Evolutionary conservation across 1,140 invertebrate genomes (phyloP), one percentile per base, ranked within the genome.

Genomic region (Nasonia vitripennis): DNA sequence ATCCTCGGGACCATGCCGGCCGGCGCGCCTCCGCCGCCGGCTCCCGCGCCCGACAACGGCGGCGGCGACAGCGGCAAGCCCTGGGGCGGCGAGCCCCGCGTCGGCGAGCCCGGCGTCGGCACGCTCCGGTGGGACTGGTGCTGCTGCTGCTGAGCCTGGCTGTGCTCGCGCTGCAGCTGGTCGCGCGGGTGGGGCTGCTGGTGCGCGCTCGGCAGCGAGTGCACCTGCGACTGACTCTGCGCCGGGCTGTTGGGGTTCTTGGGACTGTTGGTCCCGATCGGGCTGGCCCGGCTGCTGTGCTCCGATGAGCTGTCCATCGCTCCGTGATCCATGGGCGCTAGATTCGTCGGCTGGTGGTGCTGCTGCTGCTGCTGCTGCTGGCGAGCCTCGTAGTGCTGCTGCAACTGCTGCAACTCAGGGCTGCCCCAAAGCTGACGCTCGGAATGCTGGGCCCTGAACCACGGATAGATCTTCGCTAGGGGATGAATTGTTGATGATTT

Each of bases 251-350:
- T 88, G 88, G 23, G 55, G 27, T 82, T 85, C 14, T 87, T 88
- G 87, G 1, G 80, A 81, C 68, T 89, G 87, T 73, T 89, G 88
- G 45, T 87, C 85, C 23, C 73, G 27, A 93, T 86, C 86, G 92
- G 92, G 88, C 93, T 93, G 85, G 91, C 92, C 87, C 92, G 93
- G 87, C 91, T 93, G 87, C 92, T 94, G 90, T 92, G 93, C 83
- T 93, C 93, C 87, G 93, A 93, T 91, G 95, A 94, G 92, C 95
- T 96, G 94, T 96, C 95, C 95, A 95, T 95, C 87, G 90, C 91
- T 91, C 92, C 91, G 90, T 92, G 91, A 87, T 92, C 91, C 91
- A 92, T 92, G 51, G 81, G 78, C 85, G 83, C 67, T 23, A n/a
- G 78, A 11, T 11, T 70, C 71, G 45, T 62, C 7, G n/a, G n/a